Percentiles rank a stretch among this genome's conserved stretches.
These are phyloP conservation scores for Erethizon dorsatum DNA, from an alignment of 2,797 vertebrate species.

Conservation along the genomic window DNA sequence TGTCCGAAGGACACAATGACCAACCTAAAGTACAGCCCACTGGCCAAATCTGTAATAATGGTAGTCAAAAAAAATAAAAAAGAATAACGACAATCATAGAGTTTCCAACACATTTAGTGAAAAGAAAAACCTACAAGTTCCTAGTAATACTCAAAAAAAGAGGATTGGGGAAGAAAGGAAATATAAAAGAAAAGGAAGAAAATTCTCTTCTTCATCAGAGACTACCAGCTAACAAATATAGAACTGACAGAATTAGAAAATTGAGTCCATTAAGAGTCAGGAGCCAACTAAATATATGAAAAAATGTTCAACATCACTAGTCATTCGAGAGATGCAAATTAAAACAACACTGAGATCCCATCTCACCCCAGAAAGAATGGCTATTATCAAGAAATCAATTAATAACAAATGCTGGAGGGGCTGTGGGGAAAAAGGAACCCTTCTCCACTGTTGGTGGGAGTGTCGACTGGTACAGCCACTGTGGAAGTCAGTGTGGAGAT, in stretches of 20 bases:
- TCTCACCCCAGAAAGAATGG: too few relatives aligned
- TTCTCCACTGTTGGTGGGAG: too few relatives aligned
- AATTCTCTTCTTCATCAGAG: background rate
- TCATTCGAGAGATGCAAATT: too few relatives aligned
- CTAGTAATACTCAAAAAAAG: background rate
- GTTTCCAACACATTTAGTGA: background rate
- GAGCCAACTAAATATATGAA: too few relatives aligned
- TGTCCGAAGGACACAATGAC: background rate
- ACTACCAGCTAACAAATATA: background rate
- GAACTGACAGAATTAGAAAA: background rate
- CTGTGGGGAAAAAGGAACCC: too few relatives aligned
- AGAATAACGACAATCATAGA: background rate
- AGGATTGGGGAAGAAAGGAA: background rate
- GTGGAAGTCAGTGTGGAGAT: too few relatives aligned
- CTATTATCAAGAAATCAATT: too few relatives aligned
- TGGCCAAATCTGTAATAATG: background rate
- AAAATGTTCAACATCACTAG: too few relatives aligned
- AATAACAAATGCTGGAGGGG: too few relatives aligned
- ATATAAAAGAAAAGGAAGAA: background rate
- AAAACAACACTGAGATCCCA: too few relatives aligned
- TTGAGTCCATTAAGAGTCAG: background rate
- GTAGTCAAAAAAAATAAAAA: background rate
- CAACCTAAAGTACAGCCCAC: background rate
- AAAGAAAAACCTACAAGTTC: background rate
- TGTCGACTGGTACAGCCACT: too few relatives aligned